A percentile compares a stretch with the other conserved stretches of the same genome.
Conservation (phyloP, 1,140 invertebrate species). For the Cotesia chilonis region DNA sequence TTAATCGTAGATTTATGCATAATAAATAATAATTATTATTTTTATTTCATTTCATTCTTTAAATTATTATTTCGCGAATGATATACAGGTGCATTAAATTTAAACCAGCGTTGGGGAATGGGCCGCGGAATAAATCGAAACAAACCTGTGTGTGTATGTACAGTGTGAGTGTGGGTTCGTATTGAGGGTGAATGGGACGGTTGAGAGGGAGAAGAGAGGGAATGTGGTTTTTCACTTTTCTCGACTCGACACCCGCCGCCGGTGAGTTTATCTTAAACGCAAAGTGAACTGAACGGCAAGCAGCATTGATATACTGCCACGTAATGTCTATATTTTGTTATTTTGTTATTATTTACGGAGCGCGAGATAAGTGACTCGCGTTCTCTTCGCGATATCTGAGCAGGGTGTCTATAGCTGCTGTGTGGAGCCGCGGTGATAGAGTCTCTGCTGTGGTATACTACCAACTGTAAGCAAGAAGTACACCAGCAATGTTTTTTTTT, state of each 20-base stretch:
- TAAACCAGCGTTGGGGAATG: neutral
- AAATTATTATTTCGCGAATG: constrained; percentile 9
- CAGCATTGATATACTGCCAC: constrained; percentile 38
- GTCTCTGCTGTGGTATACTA: neutral
- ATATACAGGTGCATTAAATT: constrained; percentile 11
- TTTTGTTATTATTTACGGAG: constrained; percentile 42
- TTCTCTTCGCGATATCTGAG: constrained; percentile 19
- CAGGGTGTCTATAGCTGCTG: neutral
- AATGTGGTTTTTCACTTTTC: constrained; percentile 28
- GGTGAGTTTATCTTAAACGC: constrained; percentile 54
- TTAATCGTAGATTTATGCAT: constrained; percentile 62
- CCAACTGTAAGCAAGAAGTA: constrained; percentile 27
- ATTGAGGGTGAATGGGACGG: neutral
- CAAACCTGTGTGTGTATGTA: neutral
- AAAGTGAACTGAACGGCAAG: constrained; percentile 38
- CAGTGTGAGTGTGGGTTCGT: neutral
- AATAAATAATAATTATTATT: constrained; percentile 48
- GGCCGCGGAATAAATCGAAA: neutral
- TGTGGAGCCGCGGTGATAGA: constrained; percentile 37
- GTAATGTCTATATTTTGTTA: constrained; percentile 43
- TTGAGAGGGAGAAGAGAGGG: neutral
- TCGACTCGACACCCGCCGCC: neutral
- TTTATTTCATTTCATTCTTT: neutral
- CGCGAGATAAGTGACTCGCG: constrained; percentile 40
- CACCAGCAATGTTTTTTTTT: constrained; percentile 34